Evolutionary conservation across 2,888 invertebrate species (phyloP), one percentile per base, ranked within the genome.

Genomic region (Leptura quadrifasciata): DNA sequence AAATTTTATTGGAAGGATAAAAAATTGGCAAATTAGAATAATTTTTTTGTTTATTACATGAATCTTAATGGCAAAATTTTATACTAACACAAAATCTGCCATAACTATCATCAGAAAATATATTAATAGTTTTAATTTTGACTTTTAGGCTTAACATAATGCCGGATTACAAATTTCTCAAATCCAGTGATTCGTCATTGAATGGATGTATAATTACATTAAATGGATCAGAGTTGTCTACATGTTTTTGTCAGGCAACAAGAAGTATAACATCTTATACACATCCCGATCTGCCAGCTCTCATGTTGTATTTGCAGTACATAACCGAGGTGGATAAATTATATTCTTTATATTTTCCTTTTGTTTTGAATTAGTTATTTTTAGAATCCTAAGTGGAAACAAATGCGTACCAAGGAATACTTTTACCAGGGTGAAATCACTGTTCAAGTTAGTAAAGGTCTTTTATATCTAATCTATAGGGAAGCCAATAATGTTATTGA

Each of bases 321-420:
- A 93, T 97, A 83, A 94, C 93, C 8, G 97, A 97, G 89, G 91
- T 0, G 97, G 15, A 95, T 94, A 87, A 84, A 55, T 20, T 18
- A 65, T 39, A 15, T 39, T 39, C 2, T 6, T 12, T 39, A 12
- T 10, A 10, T 10, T 39, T 9, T 39, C 12, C 15, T 39, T n/a
- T 10, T 15, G 15, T 39, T n/a, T 39, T 39, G 15, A 39, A 1
- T 3, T 6, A 39, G 10, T 2, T 12, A 39, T 15, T 73, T 73
- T n/a, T 88, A 95, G 94, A 97, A 97, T 68, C 96, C 97, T 24
- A 93, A 97, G 93, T 97, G 96, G 96, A 93, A 94, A 69, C 92
- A 94, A 87, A 95, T 98, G 80, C 92, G 98, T 82, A 97, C 97
- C 54, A 93, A 94, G 85, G 97, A 97, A 0, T 92, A 96, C 69